phyloP scores from a whole-genome alignment of 2,888 invertebrate species.

The Athalia circularis region DNA sequence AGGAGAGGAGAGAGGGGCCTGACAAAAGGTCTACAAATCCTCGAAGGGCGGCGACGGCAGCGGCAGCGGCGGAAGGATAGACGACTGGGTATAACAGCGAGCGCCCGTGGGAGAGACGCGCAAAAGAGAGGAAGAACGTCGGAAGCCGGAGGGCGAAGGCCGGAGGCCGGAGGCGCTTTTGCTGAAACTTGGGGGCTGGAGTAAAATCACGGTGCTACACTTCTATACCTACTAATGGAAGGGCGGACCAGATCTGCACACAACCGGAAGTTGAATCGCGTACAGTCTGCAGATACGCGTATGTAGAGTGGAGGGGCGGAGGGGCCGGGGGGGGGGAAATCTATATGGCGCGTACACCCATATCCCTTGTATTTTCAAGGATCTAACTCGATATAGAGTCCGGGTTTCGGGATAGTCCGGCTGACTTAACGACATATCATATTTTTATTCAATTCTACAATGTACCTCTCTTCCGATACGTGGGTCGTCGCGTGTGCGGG shows the following conservation, averaged over 20 bases:
- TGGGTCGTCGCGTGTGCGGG: too few species aligned
- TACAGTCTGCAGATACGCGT: not conserved
- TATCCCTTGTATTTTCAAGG: not conserved
- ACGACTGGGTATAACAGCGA: not conserved
- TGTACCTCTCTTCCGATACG: too few species aligned
- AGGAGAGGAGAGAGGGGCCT: slow-evolving; percentile 8
- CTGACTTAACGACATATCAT: too few species aligned
- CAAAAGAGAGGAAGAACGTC: slow-evolving; percentile 17
- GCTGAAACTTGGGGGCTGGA: not conserved
- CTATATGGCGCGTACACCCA: not conserved
- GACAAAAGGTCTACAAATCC: slow-evolving; percentile 49
- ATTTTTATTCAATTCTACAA: too few species aligned
- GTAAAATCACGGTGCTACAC: slow-evolving; percentile 8
- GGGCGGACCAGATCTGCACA: slow-evolving; percentile 36
- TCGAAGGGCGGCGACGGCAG: slow-evolving; percentile 7
- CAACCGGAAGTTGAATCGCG: slow-evolving; percentile 39
- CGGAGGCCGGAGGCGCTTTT: too few species aligned
- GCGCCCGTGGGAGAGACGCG: not conserved
- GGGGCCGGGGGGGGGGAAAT: too few species aligned
- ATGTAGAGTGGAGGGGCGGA: too few species aligned
- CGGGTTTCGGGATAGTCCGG: too few species aligned
- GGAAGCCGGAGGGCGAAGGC: slow-evolving; percentile 19
- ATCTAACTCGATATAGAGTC: too few species aligned
- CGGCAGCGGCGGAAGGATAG: not conserved
- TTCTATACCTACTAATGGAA: slow-evolving; percentile 19